Percentiles rank a stretch among this genome's conserved stretches.
Evolutionary conservation across 2,113 vertebrate species (phyloP).

Genomic region (Rattus norvegicus): DNA sequence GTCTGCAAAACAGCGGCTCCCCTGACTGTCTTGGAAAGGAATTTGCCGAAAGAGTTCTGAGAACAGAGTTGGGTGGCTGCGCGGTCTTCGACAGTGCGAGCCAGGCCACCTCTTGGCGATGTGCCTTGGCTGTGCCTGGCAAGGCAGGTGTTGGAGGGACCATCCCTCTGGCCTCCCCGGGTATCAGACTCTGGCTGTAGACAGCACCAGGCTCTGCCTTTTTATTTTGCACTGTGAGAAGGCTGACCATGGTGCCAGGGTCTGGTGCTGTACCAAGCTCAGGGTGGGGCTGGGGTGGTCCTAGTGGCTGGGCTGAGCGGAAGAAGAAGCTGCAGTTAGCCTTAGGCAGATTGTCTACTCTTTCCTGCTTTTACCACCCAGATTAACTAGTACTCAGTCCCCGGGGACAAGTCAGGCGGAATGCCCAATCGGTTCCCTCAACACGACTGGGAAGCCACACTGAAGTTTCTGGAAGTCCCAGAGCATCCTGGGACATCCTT

Average conservation of each 20-base stretch:
- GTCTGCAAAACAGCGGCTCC: background rate
- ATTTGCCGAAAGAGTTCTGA: background rate
- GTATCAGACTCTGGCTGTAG: background rate
- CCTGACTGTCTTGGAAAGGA: background rate
- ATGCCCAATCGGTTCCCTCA: background rate
- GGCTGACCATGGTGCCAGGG: background rate
- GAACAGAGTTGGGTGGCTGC: background rate
- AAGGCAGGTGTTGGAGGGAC: background rate
- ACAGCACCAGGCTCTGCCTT: background rate
- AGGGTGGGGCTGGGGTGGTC: background rate
- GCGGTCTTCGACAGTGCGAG: too few species aligned
- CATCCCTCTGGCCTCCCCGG: background rate
- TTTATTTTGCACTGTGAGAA: background rate
- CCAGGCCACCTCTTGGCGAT: background rate
- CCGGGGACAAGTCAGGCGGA: constrained; percentile 12
- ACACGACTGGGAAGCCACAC: background rate
- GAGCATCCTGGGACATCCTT: background rate
- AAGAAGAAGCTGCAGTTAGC: background rate
- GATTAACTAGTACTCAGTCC: background rate
- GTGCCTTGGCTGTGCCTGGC: background rate
- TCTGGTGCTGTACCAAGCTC: background rate
- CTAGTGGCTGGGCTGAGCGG: background rate
- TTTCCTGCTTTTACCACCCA: constrained; percentile 38
- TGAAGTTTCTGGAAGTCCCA: background rate
- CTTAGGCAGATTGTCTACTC: background rate